phyloP scores from a whole-genome alignment of 92 coral and sea anemone species.

The Phenganax stokvisi region DNA sequence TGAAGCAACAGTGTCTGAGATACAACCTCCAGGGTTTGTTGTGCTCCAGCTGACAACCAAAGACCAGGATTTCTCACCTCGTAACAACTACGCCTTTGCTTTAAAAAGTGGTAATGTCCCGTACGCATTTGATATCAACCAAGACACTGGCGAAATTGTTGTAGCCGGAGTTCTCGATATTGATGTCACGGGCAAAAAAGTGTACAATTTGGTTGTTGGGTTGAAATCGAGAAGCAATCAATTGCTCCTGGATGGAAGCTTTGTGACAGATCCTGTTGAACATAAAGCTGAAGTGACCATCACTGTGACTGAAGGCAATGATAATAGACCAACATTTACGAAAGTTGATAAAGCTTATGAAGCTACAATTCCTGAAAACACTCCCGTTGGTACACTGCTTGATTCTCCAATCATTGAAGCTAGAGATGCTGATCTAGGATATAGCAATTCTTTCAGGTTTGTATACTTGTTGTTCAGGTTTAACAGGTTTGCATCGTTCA shows the following conservation, averaged over 20 bases:
- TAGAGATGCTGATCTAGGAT: slow-evolving; percentile 15
- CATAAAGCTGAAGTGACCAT: slow-evolving; percentile 7
- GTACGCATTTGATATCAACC: slow-evolving; percentile 71
- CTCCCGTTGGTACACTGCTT: slow-evolving; percentile 19
- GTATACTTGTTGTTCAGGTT: not conserved
- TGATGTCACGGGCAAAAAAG: slow-evolving; percentile 29
- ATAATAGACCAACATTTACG: slow-evolving; percentile 14
- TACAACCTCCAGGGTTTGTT: slow-evolving; percentile 65
- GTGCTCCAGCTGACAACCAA: slow-evolving; percentile 60
- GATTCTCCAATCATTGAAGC: slow-evolving; percentile 8
- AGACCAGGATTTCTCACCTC: slow-evolving; percentile 71
- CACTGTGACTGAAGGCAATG: slow-evolving; percentile 11
- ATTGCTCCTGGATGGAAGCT: not conserved
- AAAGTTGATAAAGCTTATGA: not conserved
- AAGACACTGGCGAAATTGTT: slow-evolving; percentile 66
- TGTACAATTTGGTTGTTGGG: slow-evolving; percentile 15
- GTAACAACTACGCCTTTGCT: slow-evolving; percentile 68
- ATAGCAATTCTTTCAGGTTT: not conserved
- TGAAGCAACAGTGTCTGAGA: slow-evolving; percentile 69
- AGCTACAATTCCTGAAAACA: slow-evolving; percentile 18
- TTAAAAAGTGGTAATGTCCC: slow-evolving; percentile 71
- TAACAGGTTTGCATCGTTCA: too few relatives aligned
- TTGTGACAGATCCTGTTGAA: not conserved
- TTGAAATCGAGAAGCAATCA: slow-evolving; percentile 12
- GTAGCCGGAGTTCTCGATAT: slow-evolving; percentile 81